Evolutionary conservation across 53 echinoderm and acorn worm species (phyloP).

Genomic region (Apostichopus leukothele): DNA sequence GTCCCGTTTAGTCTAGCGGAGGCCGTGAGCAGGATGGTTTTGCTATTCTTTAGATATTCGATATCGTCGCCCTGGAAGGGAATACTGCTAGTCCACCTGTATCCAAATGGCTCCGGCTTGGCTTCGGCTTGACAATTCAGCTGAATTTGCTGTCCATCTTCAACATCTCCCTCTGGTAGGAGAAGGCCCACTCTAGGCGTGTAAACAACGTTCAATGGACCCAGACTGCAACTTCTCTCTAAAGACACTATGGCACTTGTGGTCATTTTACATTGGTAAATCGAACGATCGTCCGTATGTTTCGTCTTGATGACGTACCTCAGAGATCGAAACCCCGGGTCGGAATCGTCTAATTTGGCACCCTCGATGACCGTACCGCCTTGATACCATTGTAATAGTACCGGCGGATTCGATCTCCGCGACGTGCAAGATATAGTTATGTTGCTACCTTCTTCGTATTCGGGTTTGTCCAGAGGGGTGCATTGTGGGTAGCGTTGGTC

Average conservation of each 20-base stretch:
- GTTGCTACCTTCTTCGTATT: slow-evolving; percentile 62
- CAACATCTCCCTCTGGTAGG: slow-evolving; percentile 30
- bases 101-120: slow-evolving; percentile 62
- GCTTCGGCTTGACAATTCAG: slow-evolving; percentile 68
- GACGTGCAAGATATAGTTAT: slow-evolving; percentile 75
- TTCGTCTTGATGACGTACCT: slow-evolving; percentile 61
- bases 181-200: slow-evolving; percentile 63
- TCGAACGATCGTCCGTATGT: slow-evolving; percentile 60
- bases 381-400: slow-evolving; percentile 71
- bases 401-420: slow-evolving; percentile 84
- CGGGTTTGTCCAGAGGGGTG: slow-evolving; percentile 57
- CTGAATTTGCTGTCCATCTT: slow-evolving; percentile 55
- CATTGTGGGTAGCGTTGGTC: slow-evolving; percentile 67
- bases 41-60: slow-evolving; percentile 50
- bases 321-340: slow-evolving; percentile 63
- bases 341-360: slow-evolving; percentile 57
- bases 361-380: slow-evolving; percentile 44
- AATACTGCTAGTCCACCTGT: slow-evolving; percentile 61
- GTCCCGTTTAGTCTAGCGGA: slow-evolving; percentile 61
- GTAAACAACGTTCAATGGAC: slow-evolving; percentile 62
- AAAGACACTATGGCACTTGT: slow-evolving; percentile 54
- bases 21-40: slow-evolving; percentile 54
- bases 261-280: slow-evolving; percentile 81
- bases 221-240: slow-evolving; percentile 65
- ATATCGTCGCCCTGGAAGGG: slow-evolving; percentile 55